These are phyloP conservation scores for Drosophila birchii DNA, from an alignment of 2,888 invertebrate species.

Conservation along the genomic window DNA sequence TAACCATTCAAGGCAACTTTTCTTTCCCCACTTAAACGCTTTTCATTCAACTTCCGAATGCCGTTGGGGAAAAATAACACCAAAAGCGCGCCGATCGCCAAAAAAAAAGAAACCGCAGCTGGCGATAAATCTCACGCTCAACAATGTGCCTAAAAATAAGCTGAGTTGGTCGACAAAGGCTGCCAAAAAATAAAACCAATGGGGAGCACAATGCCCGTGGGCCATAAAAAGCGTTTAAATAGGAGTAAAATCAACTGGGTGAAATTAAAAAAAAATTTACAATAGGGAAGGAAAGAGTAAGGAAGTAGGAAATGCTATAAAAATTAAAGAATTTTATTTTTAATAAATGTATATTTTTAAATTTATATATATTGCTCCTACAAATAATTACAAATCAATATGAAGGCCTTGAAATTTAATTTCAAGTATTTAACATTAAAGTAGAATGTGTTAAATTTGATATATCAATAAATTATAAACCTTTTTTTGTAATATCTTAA, in stretches of 20 bases:
- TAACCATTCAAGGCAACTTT: neutral
- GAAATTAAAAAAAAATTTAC: neutral
- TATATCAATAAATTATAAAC: neutral
- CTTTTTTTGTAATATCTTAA: no score
- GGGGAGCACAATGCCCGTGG: conserved; percentile 21
- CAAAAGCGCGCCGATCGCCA: conserved; percentile 43
- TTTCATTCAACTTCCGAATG: conserved; percentile 56
- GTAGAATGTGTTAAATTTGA: neutral
- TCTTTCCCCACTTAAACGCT: conserved; percentile 37
- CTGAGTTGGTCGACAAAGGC: conserved; percentile 21
- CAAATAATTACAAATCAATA: no score
- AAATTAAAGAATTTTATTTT: neutral
- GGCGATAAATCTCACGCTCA: conserved; percentile 55
- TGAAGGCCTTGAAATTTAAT: neutral
- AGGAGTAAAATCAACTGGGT: conserved; percentile 6
- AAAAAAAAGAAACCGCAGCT: conserved; percentile 44
- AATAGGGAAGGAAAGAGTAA: neutral
- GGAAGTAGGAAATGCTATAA: neutral
- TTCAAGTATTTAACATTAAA: neutral
- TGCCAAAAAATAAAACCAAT: conserved; percentile 26
- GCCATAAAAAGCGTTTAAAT: conserved; percentile 16
- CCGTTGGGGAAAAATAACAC: conserved; percentile 34
- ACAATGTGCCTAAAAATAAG: conserved; percentile 46
- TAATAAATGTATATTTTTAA: no score
- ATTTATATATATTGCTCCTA: no score